A percentile compares a stretch with the other conserved stretches of the same genome.
Evolutionary conservation across 2,797 vertebrate species (phyloP).

Genomic region (Jordanella pulchra): DNA sequence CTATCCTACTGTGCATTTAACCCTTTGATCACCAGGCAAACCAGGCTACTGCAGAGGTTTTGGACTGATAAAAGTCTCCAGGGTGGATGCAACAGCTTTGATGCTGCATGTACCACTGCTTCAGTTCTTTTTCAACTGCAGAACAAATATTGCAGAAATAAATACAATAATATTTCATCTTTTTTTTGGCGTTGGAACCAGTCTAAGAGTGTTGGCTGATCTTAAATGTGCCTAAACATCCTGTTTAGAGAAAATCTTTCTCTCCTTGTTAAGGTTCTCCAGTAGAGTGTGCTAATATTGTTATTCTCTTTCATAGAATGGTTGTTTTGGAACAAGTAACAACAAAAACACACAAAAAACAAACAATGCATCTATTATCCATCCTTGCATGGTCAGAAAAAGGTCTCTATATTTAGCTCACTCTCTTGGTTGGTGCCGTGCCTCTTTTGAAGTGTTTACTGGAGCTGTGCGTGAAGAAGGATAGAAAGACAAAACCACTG

Average conservation of each 20-base stretch:
- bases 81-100: too few relatives aligned
- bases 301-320: not conserved
- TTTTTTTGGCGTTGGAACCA: not conserved
- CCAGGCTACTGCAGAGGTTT: not conserved
- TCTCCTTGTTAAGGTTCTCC: not conserved
- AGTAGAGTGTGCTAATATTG: too few relatives aligned
- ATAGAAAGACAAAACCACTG: not conserved
- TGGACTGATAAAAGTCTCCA: too few relatives aligned
- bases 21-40: not conserved
- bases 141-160: too few relatives aligned
- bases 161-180: not conserved
- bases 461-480: conserved; percentile 9
- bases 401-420: conserved; percentile 51
- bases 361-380: conserved; percentile 22
- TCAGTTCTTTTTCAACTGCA: too few relatives aligned
- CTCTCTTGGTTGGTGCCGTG: conserved; percentile 34
- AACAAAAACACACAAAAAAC: not conserved
- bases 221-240: not conserved
- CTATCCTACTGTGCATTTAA: not conserved
- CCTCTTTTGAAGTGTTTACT: conserved; percentile 27
- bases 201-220: not conserved
- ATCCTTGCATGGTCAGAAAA: conserved; percentile 36
- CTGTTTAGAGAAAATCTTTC: not conserved
- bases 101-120: too few relatives aligned
- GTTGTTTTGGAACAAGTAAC: not conserved